Conservation (phyloP, 2,797 vertebrate species). For the Aldrovandia affinis region DNA sequence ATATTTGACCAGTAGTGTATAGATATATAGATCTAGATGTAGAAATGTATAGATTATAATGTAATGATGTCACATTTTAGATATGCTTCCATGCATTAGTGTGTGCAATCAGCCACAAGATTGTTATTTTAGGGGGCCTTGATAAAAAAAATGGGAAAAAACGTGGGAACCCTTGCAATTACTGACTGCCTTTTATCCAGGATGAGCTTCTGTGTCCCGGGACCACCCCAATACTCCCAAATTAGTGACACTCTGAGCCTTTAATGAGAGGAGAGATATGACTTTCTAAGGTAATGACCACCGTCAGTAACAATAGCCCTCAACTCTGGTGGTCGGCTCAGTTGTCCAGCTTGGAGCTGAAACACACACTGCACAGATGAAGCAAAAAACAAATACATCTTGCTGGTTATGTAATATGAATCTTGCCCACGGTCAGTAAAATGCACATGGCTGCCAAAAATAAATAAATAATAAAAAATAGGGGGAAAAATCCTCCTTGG, state of each 20-base stretch:
- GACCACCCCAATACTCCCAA: no score
- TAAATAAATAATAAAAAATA: background rate
- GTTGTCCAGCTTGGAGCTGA: background rate
- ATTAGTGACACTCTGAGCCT: background rate
- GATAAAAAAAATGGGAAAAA: no score
- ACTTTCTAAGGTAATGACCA: background rate
- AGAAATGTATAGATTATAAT: no score
- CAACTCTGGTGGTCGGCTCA: background rate
- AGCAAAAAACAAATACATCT: background rate
- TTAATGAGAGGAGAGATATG: background rate
- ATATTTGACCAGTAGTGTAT: no score
- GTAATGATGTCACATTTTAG: no score
- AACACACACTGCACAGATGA: background rate
- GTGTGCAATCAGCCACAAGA: no score
- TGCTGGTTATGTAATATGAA: background rate
- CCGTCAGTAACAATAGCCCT: background rate
- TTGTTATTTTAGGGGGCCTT: no score
- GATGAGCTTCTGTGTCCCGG: no score
- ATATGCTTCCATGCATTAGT: no score
- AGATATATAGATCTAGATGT: no score
- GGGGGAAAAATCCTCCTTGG: background rate
- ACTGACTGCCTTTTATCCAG: background rate
- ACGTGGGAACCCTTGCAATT: background rate
- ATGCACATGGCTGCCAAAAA: background rate
- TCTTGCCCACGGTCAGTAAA: slow-evolving; percentile 8